Base-by-base conservation (phyloP, 2,888 invertebrate genomes). In the Cerastis leucographa region DNA sequence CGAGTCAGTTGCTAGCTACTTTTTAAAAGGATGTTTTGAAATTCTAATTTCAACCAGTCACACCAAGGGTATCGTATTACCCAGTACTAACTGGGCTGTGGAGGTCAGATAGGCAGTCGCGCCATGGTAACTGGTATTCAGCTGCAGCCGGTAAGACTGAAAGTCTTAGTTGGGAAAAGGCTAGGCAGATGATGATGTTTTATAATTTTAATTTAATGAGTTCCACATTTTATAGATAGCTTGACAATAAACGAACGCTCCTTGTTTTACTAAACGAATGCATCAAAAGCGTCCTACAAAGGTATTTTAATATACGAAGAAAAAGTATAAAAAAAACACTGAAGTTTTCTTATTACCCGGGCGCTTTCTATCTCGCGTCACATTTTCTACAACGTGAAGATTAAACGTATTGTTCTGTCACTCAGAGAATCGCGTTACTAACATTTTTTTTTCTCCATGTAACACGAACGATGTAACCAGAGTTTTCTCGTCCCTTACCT, bases 361-460 rank as follows among this genome's bases (percentile, higher is more conserved):
- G 83, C 87, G 84, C 89, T 91, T 91, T 89, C 89, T 89, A 89
- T 91, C 89, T 83, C 87, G 86, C 89, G 90, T 92, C 91, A 93
- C 91, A 90, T 92, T 93, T 93, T 93, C 91, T 88, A 90, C 91
- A 88, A 89, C 91, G 91, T 91, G 93, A 92, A 95, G 94, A 95
- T 95, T 95, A 95, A 95, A 94, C 91, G 92, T 92, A 94, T 95
- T 95, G 94, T 95, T 92, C 93, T 92, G 95, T 94, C 94, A 94
- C 93, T 93, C 93, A 93, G 88, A 87, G 94, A 93, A 92, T 95
- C 95, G 92, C 91, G 92, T 95, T 95, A 94, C 95, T 92, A 92
- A 93, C 93, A 93, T 88, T 91, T 93, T 94, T 44, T 61, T 92
- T 93, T 93, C 91, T 91, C 91, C 91, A 89, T 90, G 93, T 93